Base-by-base conservation (phyloP, 1,140 invertebrate species). In the Triops longicaudatus region DNA sequence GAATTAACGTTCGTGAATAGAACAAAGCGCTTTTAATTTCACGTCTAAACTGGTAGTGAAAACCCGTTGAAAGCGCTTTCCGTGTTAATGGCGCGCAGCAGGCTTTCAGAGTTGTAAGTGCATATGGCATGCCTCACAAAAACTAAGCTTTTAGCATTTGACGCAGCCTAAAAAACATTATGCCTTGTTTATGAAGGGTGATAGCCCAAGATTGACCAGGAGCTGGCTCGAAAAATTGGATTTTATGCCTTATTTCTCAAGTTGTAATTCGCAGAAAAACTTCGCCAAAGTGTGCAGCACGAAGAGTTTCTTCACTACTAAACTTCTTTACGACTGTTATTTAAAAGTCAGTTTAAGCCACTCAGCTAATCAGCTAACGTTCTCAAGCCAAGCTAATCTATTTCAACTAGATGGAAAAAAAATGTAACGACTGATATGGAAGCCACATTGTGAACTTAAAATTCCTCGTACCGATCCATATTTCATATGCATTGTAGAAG, bases 31-130 rank as follows among this genome's bases (percentile, higher is more conserved):
- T 6, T 63, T 63, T 4, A 63, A 17, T 63, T 63, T 5, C 22
- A 63, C 50, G 50, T 17, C 50, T 63, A 63, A 63, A 63, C 14
- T 63, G 50, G 14, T 63, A 63, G 50, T 63, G 50, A 63, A 6
- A 63, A 63, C 50, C 50, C 17, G 14, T 63, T 63, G 50, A 63
- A 63, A 63, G 22, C 50, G 50, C 22, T 63, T 63, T 63, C 14
- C n/a, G 50, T 63, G 50, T 63, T 63, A 22, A 63, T 63, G 44
- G 50, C 50, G 50, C 50, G 50, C n/a, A 63, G 50, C 9, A 22
- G 50, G 50, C 50, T 63, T 63, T 63, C 50, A 63, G 22, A 63
- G 50, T 63, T 22, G 22, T 37, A 63, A 63, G 50, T 63, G 50
- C 50, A 63, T 63, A 63, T 63, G 50, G 50, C 50, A 63, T 4